Evolutionary conservation across 1,140 invertebrate species (phyloP).

Genomic region (Contarinia nasturtii): DNA sequence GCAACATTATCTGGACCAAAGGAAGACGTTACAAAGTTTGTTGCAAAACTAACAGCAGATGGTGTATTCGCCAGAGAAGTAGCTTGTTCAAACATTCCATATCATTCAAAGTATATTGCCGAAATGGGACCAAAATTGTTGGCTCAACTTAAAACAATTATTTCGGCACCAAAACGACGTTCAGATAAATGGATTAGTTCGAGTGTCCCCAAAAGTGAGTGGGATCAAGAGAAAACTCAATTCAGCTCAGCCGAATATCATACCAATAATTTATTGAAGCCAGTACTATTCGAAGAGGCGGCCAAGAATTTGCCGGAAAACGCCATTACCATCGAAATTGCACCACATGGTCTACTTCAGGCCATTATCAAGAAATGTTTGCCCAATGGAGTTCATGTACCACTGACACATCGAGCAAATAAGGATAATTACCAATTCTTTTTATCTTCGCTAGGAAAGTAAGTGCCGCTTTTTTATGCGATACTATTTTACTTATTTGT

Average conservation of each 20-base stretch:
- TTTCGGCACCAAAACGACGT: slow-evolving; percentile 42
- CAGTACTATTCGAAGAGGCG: slow-evolving; percentile 75
- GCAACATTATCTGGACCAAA: slow-evolving; percentile 71
- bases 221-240: slow-evolving; percentile 46
- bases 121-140: slow-evolving; percentile 49
- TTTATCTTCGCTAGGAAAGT: slow-evolving; percentile 50
- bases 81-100: slow-evolving; percentile 62
- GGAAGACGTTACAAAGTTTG: slow-evolving; percentile 46
- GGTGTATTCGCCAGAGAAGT: slow-evolving; percentile 70
- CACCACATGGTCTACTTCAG: slow-evolving; percentile 63
- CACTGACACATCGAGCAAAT: slow-evolving; percentile 58
- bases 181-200: slow-evolving; percentile 71
- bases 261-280: slow-evolving; percentile 72
- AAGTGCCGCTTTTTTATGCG: slow-evolving; percentile 21
- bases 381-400: slow-evolving; percentile 40
- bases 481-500: no score
- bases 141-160: slow-evolving; percentile 48
- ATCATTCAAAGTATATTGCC: slow-evolving; percentile 65
- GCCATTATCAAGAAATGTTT: slow-evolving; percentile 43
- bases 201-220: slow-evolving; percentile 55
- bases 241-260: slow-evolving; percentile 78
- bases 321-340: slow-evolving; percentile 60
- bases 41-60: slow-evolving; percentile 45
- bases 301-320: slow-evolving; percentile 53
- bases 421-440: slow-evolving; percentile 51